Evolutionary conservation across 2,113 vertebrate genomes (phyloP).

Genomic region (Microcebus griseorufus): DNA sequence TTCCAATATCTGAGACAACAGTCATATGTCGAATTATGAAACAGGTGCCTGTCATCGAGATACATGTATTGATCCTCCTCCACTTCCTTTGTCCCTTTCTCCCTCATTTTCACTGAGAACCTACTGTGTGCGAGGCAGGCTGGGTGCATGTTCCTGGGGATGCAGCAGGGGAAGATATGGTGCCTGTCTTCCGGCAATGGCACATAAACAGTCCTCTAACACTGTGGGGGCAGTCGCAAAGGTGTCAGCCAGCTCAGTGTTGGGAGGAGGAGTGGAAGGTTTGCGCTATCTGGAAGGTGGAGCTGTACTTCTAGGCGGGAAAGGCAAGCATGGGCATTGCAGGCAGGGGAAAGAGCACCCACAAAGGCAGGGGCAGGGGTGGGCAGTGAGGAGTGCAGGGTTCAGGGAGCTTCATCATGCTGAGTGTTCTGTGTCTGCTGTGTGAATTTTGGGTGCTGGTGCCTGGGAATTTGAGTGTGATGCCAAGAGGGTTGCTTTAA

Average conservation of each 20-base stretch:
- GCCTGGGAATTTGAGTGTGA: neutral
- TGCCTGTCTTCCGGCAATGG: neutral
- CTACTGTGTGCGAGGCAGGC: neutral
- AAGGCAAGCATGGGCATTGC: neutral
- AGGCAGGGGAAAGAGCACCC: neutral
- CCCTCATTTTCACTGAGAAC: neutral
- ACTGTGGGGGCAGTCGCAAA: neutral
- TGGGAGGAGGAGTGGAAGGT: neutral
- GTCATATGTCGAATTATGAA: neutral
- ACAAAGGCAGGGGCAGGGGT: neutral
- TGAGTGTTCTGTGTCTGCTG: rapidly evolving
- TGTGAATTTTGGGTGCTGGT: neutral
- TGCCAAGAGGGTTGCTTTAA: neutral
- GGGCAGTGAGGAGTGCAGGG: neutral
- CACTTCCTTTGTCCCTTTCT: neutral
- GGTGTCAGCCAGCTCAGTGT: neutral
- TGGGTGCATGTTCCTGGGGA: neutral
- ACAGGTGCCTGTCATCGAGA: neutral
- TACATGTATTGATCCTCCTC: neutral
- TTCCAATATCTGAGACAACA: neutral
- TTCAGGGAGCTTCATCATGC: neutral
- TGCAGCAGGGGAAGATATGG: rapidly evolving
- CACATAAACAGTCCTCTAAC: neutral
- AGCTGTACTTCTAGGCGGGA: neutral
- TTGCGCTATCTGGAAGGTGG: neutral